phyloP scores from a whole-genome alignment of 2,113 vertebrate species.

The Bambusicola thoracicus region DNA sequence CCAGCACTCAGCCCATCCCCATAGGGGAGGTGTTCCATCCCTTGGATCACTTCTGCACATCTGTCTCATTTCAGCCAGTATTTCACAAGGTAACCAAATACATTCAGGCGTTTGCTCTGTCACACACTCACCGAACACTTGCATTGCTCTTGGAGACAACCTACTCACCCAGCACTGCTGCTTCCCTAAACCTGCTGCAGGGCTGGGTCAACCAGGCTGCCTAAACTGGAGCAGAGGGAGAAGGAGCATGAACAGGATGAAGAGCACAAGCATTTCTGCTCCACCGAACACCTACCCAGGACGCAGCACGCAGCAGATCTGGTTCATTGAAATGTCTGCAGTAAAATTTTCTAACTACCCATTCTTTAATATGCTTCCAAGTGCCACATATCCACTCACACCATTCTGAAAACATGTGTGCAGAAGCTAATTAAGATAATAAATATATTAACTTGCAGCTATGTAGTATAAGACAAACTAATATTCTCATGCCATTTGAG shows the following conservation, averaged over 20 bases:
- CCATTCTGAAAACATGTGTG: background rate
- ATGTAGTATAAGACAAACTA: background rate
- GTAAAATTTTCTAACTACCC: background rate
- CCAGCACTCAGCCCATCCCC: too few relatives aligned
- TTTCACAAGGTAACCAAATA: background rate
- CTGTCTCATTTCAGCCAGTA: background rate
- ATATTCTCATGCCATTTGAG: slow-evolving; percentile 15
- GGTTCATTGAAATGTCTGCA: background rate
- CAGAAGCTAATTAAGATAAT: background rate
- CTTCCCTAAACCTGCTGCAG: background rate
- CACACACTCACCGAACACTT: background rate
- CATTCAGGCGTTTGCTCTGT: background rate
- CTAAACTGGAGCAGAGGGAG: background rate
- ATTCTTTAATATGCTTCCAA: background rate
- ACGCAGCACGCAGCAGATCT: rapidly evolving
- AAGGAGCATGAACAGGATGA: background rate
- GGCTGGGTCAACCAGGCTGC: background rate
- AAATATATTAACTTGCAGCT: background rate
- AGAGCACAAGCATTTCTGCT: background rate
- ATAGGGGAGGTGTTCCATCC: too few relatives aligned
- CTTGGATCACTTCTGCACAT: background rate
- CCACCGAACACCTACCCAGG: background rate
- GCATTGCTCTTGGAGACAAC: background rate
- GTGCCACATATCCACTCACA: background rate
- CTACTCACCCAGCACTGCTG: background rate